Base-by-base conservation (phyloP, 2,113 vertebrate species). In the Solea solea region DNA sequence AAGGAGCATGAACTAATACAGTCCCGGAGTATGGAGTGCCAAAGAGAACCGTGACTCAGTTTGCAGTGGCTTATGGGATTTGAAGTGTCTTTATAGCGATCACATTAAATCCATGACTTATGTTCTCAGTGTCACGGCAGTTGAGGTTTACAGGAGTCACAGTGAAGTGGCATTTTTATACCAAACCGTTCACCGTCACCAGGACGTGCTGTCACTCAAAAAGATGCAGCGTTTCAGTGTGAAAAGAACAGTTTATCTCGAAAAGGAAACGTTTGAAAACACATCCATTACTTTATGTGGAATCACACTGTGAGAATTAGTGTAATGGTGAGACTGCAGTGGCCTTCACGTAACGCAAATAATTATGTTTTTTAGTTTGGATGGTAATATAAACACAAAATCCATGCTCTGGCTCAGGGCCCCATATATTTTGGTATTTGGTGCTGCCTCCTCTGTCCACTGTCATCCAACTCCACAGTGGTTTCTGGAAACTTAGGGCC, bases 31-130 rank as follows among this genome's bases (percentile, higher is more conserved):
- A 28, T 61, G 16, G 16, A 62, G 58, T 4, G 21, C 3, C 6
- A 34, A 53, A 16, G 64, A 50, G 50, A 69, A 67, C 62, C 60
- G 55, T 46, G 49, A 71, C 13, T 71, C 25, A 72, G 69, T 48
- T 59, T 64, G 57, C 50, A 21, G 15, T 41, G 60, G 64, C 11
- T 78, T 68, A 69, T 55, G 60, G 61, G 48, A 60, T 64, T 76
- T 77, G 59, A 54, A 66, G 46, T 49, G 48, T 65, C 16, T 59
- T 56, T 60, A 49, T 49, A 16, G 34, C 8, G 46, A 6, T 12
- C 28, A 51, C 42, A 40, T 59, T 72, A 57, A 72, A 58, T 39
- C 16, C 50, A 46, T 25, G 39, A 51, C 42, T 81, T 72, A 54
- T 25, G n/a, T 60, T 49, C 52, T 61, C 12, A 0, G 16, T 41